These are phyloP conservation scores for Vidua chalybeata DNA, from an alignment of 2,113 vertebrate species.

Conservation along the genomic window DNA sequence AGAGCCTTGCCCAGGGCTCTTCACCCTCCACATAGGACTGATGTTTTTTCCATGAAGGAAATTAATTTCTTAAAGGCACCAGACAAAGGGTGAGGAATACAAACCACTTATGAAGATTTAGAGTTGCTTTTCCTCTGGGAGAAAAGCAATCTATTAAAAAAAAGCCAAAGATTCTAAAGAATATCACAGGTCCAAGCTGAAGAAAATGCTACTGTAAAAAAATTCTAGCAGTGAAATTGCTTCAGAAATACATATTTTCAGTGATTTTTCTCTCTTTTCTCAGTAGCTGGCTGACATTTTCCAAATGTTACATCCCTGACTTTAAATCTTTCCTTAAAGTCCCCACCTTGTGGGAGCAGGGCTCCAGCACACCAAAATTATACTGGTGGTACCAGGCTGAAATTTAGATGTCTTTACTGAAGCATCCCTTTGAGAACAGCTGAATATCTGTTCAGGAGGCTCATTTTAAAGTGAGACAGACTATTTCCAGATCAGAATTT, in stretches of 20 bases:
- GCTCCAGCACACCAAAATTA: not conserved
- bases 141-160: not conserved
- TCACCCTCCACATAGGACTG: not conserved
- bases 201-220: not conserved
- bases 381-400: not conserved
- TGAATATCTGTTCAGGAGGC: not conserved
- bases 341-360: not conserved
- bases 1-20: not conserved
- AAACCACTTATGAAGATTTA: not conserved
- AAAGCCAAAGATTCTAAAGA: not conserved
- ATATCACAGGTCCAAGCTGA: not conserved
- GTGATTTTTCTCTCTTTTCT: not conserved
- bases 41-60: not conserved
- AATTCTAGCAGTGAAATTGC: not conserved
- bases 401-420: not conserved
- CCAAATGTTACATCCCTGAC: not conserved
- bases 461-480: not conserved
- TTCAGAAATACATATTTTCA: not conserved
- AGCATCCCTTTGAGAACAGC: not conserved
- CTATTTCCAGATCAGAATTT: not conserved
- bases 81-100: not conserved
- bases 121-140: not conserved
- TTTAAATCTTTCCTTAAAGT: not conserved
- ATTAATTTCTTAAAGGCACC: not conserved
- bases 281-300: not conserved